Conservation (phyloP, 1,140 invertebrate species). For the Paralvinella palmiformis region DNA sequence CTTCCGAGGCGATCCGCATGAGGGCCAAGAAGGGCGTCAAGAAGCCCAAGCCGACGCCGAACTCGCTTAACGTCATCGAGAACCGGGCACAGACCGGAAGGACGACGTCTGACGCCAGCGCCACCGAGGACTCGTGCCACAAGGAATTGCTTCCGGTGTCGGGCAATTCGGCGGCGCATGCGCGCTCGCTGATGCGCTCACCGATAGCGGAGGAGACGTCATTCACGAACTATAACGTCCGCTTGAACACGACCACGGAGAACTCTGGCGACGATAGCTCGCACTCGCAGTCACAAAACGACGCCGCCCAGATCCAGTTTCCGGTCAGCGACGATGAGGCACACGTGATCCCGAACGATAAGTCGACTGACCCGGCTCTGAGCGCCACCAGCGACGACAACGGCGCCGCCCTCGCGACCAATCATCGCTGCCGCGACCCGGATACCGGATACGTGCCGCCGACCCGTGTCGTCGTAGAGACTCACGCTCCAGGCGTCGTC, state of each 20-base stretch:
- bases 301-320: slow-evolving; percentile 51
- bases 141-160: slow-evolving; percentile 70
- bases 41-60: slow-evolving; percentile 38
- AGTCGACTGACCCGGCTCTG: slow-evolving; percentile 72
- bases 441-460: slow-evolving; percentile 17
- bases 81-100: slow-evolving; percentile 1
- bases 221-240: slow-evolving; percentile 34
- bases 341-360: slow-evolving; percentile 81
- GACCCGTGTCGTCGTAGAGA: slow-evolving; percentile 15
- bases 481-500: too few species aligned
- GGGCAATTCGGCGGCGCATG: slow-evolving; percentile 9
- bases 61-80: neutral
- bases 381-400: slow-evolving; percentile 72
- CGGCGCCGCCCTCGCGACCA: slow-evolving; percentile 32
- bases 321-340: slow-evolving; percentile 63
- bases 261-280: slow-evolving; percentile 57
- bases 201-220: slow-evolving; percentile 14
- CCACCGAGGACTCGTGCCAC: slow-evolving; percentile 82
- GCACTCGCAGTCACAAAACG: slow-evolving; percentile 42
- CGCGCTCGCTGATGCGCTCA: neutral
- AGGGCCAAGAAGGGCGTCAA: slow-evolving; percentile 60
- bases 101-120: slow-evolving; percentile 32
- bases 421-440: neutral
- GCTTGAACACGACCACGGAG: slow-evolving; percentile 29
- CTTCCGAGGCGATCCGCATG: slow-evolving; percentile 79